These are phyloP conservation scores for Aphyosemion australe DNA, from an alignment of 2,113 vertebrate species.

Conservation along the genomic window DNA sequence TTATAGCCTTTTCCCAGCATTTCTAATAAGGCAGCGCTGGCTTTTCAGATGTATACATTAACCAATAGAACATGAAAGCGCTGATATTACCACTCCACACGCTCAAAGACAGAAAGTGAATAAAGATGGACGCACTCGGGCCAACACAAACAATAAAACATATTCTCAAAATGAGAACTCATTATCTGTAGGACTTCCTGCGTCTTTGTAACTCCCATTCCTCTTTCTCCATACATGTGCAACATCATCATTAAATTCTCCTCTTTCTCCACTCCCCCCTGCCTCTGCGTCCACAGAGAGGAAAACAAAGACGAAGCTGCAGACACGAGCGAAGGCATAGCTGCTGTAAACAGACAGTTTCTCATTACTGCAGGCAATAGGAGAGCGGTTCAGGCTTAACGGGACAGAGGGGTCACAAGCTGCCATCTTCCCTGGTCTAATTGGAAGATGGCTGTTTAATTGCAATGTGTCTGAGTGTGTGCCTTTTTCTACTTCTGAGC, in stretches of 20 bases:
- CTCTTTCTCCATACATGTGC: constrained; percentile 19
- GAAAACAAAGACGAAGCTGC: constrained; percentile 46
- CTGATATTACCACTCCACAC: constrained; percentile 18
- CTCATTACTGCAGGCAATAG: constrained; percentile 65
- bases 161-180: constrained; percentile 2
- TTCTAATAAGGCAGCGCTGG: constrained; percentile 4
- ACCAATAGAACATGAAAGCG: constrained; percentile 1
- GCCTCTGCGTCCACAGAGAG: constrained; percentile 15
- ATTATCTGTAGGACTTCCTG: constrained; percentile 6
- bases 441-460: constrained; percentile 72
- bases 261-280: not conserved
- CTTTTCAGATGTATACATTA: not conserved
- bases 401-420: constrained; percentile 69
- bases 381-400: constrained; percentile 56
- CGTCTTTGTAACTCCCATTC: constrained; percentile 24
- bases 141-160: constrained; percentile 5
- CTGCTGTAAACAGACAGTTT: constrained; percentile 64
- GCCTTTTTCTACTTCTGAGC: not conserved
- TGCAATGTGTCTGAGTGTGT: constrained; percentile 29
- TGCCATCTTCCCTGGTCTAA: constrained; percentile 69
- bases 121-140: not conserved
- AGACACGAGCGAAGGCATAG: constrained; percentile 41
- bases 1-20: constrained; percentile 51
- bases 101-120: constrained; percentile 9
- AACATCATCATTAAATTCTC: constrained; percentile 56